Evolutionary conservation across 2,888 invertebrate species (phyloP), one percentile per base, ranked within the genome.

Genomic region (Diarsia brunnea): DNA sequence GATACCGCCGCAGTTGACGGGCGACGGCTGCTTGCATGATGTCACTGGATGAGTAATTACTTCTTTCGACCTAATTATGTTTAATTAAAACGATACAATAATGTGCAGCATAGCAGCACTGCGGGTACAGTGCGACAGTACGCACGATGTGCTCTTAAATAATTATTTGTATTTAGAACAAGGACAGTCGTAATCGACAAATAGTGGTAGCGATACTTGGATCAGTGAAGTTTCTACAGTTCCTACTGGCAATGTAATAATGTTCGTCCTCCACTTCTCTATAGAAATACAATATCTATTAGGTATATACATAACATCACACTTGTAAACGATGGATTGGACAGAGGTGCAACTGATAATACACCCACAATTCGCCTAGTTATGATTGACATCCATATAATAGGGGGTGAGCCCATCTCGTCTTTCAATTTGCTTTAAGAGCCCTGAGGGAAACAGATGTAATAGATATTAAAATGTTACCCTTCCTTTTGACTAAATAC

Each of bases 31-130:
- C 78, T 77, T 83, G 84, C 74, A 87, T 92, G 92, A 92, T 91
- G 92, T 92, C 92, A 92, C 89, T 89, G 84, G 84, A 86, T 89
- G 88, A 89, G 80, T 89, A 86, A 90, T 89, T 86, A 74, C 72
- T 68, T 81, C 70, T 78, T 72, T 74, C 79, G 80, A 79, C 79
- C 79, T 70, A 79, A 72, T 84, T 78, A 45, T 47, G n/a, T 68
- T 70, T 64, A 69, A 55, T 61, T 65, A 24, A 43, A 53, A 73
- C 47, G 27, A 49, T 49, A 65, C 45, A 47, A 24, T 68, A n/a
- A 51, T 69, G 38, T 67, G 21, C 16, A 53, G 21, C 31, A 27
- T 61, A n/a, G 49, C 19, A 69, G 38, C 31, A 49, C 31, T 60
- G 58, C 12, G 31, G 43, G 31, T 51, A 31, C 67, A 71, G 7